Evolutionary conservation across 2,888 invertebrate genomes (phyloP).

Genomic region (Caenorhabditis sinica): DNA sequence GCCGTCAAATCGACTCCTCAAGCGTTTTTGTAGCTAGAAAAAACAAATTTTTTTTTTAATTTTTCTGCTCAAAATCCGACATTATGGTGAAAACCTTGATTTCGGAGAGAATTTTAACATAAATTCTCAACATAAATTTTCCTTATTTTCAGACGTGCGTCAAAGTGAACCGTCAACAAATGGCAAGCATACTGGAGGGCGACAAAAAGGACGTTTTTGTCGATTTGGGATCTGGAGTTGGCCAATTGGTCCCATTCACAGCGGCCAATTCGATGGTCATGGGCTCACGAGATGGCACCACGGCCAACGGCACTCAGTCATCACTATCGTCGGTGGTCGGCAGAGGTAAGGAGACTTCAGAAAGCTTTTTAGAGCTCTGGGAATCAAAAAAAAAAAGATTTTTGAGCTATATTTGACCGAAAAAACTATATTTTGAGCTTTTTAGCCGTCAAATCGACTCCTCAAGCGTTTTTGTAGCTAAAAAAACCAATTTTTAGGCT

Average conservation of each 20-base stretch:
- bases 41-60: neutral
- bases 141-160: constrained; percentile 88
- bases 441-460: neutral
- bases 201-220: constrained; percentile 95
- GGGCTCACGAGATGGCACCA: neutral
- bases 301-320: neutral
- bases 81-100: neutral
- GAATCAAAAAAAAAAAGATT: neutral
- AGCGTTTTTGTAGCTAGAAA: neutral
- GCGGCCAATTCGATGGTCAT: neutral
- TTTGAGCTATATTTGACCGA: neutral
- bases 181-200: constrained; percentile 98
- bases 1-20: too few species aligned
- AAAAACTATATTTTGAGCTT: neutral
- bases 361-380: too few species aligned
- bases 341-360: neutral
- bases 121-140: neutral
- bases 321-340: neutral
- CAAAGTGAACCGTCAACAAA: constrained; percentile 97
- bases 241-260: too few species aligned
- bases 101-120: neutral
- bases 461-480: neutral
- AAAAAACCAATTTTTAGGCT: neutral
- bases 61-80: neutral
- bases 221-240: constrained; percentile 97